Conservation (phyloP, 2,797 vertebrate genomes). For the Carduelis carduelis region DNA sequence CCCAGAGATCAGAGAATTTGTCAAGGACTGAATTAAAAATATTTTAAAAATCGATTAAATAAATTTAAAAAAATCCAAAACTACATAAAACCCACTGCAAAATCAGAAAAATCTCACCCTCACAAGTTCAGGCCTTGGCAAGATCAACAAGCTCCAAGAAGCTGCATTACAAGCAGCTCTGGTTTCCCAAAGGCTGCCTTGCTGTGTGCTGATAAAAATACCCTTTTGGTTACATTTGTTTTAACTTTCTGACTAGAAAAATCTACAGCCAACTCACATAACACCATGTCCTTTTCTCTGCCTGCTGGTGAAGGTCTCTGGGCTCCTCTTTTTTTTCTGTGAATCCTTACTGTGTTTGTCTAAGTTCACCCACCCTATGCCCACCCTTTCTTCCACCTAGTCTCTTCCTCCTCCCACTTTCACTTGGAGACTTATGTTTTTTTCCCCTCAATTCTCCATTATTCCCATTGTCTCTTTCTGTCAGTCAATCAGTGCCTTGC, state of each 20-base stretch:
- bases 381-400: neutral
- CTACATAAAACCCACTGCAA: neutral
- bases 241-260: neutral
- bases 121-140: neutral
- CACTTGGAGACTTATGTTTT: neutral
- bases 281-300: neutral
- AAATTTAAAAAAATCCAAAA: neutral
- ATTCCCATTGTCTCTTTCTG: neutral
- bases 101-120: neutral
- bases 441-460: neutral
- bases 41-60: too few relatives aligned
- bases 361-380: neutral
- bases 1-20: neutral
- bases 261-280: neutral
- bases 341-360: neutral
- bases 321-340: neutral
- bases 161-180: neutral
- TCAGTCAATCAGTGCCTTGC: accelerated
- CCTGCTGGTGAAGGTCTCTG: neutral
- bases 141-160: neutral
- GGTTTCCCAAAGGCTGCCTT: neutral
- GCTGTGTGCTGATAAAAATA: neutral
- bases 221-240: neutral
- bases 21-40: neutral
- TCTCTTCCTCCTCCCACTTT: neutral